Evolutionary conservation across 2,113 vertebrate genomes (phyloP).

Genomic region (Apus apus): DNA sequence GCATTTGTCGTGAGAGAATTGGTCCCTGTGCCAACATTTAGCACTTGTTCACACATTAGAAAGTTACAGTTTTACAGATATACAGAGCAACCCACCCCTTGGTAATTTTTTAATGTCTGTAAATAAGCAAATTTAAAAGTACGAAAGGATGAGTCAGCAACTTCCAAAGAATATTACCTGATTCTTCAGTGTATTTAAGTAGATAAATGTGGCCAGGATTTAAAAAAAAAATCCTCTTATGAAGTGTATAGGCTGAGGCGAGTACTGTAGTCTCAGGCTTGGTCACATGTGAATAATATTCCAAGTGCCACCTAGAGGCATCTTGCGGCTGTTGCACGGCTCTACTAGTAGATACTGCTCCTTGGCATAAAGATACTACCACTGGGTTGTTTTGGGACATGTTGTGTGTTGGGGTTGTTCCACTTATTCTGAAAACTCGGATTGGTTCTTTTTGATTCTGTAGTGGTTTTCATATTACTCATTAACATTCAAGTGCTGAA

Average conservation of each 20-base stretch:
- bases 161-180: background rate
- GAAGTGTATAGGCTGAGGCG: background rate
- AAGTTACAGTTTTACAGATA: background rate
- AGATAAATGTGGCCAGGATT: background rate
- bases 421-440: background rate
- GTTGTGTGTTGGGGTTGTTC: background rate
- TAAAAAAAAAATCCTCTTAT: background rate
- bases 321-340: background rate
- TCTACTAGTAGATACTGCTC: background rate
- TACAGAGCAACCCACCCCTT: background rate
- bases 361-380: background rate
- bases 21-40: background rate
- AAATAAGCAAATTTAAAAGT: background rate
- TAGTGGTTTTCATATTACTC: background rate
- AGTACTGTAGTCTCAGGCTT: background rate
- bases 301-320: constrained; percentile 52
- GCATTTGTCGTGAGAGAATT: background rate
- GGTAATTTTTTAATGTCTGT: background rate
- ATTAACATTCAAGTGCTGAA: background rate
- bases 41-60: background rate
- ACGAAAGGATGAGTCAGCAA: background rate
- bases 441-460: background rate
- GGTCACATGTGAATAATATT: background rate
- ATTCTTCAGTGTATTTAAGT: background rate
- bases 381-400: background rate